Evolutionary conservation across 2,797 vertebrate genomes (phyloP).

Genomic region (Scolopax bukidnonensis): DNA sequence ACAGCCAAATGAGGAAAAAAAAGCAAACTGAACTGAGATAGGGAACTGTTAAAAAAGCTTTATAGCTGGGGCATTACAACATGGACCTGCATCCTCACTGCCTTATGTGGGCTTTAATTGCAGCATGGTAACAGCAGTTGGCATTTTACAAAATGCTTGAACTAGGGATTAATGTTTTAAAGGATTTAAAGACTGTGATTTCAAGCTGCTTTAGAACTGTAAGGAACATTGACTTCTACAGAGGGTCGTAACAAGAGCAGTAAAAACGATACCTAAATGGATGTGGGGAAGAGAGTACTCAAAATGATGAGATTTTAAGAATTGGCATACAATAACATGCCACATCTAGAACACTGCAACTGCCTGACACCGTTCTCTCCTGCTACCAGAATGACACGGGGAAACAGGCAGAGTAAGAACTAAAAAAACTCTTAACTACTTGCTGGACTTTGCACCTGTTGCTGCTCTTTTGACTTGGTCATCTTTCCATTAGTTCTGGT

Average conservation of each 20-base stretch:
- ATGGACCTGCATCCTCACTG: background rate
- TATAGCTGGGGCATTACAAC: background rate
- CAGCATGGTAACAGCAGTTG: background rate
- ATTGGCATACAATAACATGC: background rate
- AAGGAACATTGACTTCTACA: background rate
- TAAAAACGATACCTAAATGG: background rate
- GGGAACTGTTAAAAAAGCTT: background rate
- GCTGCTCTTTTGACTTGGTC: background rate
- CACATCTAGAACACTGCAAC: background rate
- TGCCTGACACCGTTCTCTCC: too few species aligned
- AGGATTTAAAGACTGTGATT: background rate
- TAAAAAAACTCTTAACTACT: background rate
- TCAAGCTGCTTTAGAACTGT: background rate
- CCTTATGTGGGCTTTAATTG: background rate
- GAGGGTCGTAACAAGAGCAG: background rate
- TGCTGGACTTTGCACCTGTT: background rate
- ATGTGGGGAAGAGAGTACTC: background rate
- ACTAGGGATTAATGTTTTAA: background rate
- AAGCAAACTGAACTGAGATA: background rate
- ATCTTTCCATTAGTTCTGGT: background rate
- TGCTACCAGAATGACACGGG: too few species aligned
- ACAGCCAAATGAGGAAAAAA: background rate
- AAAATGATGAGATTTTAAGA: background rate
- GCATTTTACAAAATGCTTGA: background rate
- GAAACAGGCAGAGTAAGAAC: background rate